Conservation (phyloP, 2,888 invertebrate genomes). For the Drosophila nigritarsus region DNA sequence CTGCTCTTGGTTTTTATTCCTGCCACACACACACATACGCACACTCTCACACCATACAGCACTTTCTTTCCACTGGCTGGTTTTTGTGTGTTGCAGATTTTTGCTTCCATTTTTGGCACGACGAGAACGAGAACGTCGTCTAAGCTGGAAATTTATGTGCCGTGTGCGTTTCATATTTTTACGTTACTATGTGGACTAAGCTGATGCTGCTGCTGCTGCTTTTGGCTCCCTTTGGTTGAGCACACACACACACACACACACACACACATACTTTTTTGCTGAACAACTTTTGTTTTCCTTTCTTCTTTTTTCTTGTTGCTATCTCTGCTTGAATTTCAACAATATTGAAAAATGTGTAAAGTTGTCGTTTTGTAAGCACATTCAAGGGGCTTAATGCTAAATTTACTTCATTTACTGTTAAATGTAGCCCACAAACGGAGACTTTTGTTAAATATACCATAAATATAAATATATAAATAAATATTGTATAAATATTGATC, state of each 20-base stretch:
- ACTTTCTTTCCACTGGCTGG: constrained; percentile 31
- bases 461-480: too few species aligned
- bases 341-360: constrained; percentile 52
- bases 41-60: constrained; percentile 4
- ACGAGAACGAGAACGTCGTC: constrained; percentile 37
- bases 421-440: neutral
- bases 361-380: constrained; percentile 7
- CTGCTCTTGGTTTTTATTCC: constrained; percentile 59
- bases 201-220: constrained; percentile 33
- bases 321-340: constrained; percentile 46
- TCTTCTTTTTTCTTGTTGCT: constrained; percentile 2
- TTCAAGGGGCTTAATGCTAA: constrained; percentile 12
- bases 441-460: neutral
- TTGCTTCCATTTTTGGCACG: constrained; percentile 54
- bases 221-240: constrained; percentile 30
- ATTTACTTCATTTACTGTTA: constrained; percentile 23
- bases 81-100: constrained; percentile 52
- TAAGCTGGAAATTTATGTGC: constrained; percentile 78
- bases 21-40: constrained; percentile 45
- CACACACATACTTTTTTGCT: neutral
- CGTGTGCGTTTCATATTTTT: constrained; percentile 75
- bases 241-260: neutral
- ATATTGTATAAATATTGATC: too few species aligned
- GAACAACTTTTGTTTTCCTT: constrained; percentile 18
- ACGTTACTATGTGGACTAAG: constrained; percentile 69